A percentile compares a stretch with the other conserved stretches of the same genome.
Evolutionary conservation across 2,113 vertebrate genomes (phyloP).

Genomic region (Tympanuchus pallidicinctus): DNA sequence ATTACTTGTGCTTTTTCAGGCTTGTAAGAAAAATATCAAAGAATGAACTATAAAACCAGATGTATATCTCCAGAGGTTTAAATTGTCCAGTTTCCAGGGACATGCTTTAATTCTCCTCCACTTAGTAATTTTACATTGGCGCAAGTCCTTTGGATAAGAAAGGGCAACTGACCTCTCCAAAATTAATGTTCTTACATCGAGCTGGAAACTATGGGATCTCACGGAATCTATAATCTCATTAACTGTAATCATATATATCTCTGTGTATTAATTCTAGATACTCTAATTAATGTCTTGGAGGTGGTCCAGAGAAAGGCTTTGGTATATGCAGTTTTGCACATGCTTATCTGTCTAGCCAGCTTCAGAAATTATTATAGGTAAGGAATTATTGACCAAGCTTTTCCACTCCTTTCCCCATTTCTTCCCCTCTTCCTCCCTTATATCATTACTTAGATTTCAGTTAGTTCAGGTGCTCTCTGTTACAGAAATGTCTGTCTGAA

Average conservation of each 20-base stretch:
- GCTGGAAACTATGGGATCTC: background rate
- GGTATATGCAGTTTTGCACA: background rate
- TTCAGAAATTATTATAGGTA: conserved; percentile 18
- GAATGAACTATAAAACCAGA: conserved; percentile 48
- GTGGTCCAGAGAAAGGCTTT: background rate
- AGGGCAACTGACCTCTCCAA: background rate
- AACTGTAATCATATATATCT: background rate
- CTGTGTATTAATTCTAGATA: background rate
- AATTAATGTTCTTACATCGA: background rate
- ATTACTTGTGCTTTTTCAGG: conserved; percentile 17
- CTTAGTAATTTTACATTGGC: conserved; percentile 34
- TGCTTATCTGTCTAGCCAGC: background rate
- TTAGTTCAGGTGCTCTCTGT: conserved; percentile 44
- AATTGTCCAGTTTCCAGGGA: conserved; percentile 30
- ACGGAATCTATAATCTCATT: background rate
- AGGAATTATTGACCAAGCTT: conserved; percentile 1
- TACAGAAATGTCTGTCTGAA: background rate
- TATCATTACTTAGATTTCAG: background rate
- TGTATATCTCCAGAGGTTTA: conserved; percentile 45
- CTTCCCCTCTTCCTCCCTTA: background rate
- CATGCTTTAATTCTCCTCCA: conserved; percentile 46
- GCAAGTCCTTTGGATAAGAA: background rate
- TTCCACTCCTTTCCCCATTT: background rate
- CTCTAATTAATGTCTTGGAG: background rate
- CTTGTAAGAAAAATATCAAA: conserved; percentile 35